Evolutionary conservation across 1,140 invertebrate species (phyloP).

Genomic region (Anastrepha ludens): DNA sequence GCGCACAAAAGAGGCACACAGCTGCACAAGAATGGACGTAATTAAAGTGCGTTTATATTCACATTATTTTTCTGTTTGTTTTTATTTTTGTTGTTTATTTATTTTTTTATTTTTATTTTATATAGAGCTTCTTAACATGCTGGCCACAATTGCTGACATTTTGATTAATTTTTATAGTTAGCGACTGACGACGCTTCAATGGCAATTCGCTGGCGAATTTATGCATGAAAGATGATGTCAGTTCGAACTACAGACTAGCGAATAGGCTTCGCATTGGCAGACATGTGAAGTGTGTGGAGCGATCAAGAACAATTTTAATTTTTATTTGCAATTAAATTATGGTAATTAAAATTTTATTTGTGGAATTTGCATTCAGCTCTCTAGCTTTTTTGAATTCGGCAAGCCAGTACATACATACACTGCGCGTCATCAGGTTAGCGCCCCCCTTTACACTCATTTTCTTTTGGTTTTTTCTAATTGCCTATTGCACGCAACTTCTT

Average conservation of each 20-base stretch:
- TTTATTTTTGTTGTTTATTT: no score
- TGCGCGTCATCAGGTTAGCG: no score
- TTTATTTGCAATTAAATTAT: slow-evolving; percentile 39
- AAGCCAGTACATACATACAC: background rate
- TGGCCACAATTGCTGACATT: slow-evolving; percentile 1
- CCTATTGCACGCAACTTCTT: no score
- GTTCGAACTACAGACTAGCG: background rate
- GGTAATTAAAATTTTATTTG: background rate
- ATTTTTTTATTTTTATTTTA: background rate
- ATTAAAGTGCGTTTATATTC: background rate
- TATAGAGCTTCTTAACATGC: background rate
- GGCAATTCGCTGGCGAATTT: background rate
- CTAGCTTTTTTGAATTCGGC: background rate
- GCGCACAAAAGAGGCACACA: background rate
- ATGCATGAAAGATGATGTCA: background rate
- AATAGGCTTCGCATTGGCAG: no score
- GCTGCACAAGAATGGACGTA: background rate
- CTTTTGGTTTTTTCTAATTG: no score
- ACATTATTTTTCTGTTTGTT: background rate
- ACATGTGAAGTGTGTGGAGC: no score
- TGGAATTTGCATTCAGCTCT: background rate
- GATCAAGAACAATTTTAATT: background rate
- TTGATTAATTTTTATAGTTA: slow-evolving; percentile 46
- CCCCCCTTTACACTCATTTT: no score
- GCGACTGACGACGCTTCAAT: background rate